Percentiles rank a stretch among this genome's conserved stretches.
Evolutionary conservation across 2,888 invertebrate species (phyloP).

Genomic region (Cataglyphis livida): DNA sequence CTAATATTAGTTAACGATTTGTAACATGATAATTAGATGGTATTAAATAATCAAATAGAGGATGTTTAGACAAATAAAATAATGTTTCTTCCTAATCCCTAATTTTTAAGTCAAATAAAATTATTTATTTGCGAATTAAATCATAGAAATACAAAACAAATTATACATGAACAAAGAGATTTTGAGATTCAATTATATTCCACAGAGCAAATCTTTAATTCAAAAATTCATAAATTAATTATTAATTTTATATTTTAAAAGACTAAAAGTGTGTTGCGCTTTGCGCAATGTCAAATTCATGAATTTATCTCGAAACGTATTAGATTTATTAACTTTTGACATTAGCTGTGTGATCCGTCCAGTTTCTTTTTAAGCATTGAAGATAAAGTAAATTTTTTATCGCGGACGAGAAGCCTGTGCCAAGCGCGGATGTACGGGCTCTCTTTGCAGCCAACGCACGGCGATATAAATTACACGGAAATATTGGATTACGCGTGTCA

Average conservation of each 20-base stretch:
- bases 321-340: too few relatives aligned
- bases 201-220: too few relatives aligned
- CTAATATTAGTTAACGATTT: conserved; percentile 9
- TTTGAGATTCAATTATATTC: too few relatives aligned
- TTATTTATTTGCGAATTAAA: not conserved
- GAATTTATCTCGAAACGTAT: too few relatives aligned
- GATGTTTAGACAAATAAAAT: not conserved
- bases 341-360: too few relatives aligned
- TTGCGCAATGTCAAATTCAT: too few relatives aligned
- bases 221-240: too few relatives aligned
- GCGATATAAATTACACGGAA: conserved; percentile 80
- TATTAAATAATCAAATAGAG: not conserved
- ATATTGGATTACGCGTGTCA: conserved; percentile 80
- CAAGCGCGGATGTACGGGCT: conserved; percentile 52
- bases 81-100: not conserved
- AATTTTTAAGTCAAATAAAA: not conserved
- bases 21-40: conserved; percentile 8
- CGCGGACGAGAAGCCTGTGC: not conserved
- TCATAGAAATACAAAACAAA: not conserved
- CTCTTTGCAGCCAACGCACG: conserved; percentile 44
- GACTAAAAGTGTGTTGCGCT: too few relatives aligned
- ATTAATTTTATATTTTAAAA: too few relatives aligned
- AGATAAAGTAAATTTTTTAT: conserved; percentile 1
- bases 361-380: too few relatives aligned
- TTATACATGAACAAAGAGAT: not conserved